Conservation (phyloP, 2,113 vertebrate genomes). For the Dasyprocta punctata region DNA sequence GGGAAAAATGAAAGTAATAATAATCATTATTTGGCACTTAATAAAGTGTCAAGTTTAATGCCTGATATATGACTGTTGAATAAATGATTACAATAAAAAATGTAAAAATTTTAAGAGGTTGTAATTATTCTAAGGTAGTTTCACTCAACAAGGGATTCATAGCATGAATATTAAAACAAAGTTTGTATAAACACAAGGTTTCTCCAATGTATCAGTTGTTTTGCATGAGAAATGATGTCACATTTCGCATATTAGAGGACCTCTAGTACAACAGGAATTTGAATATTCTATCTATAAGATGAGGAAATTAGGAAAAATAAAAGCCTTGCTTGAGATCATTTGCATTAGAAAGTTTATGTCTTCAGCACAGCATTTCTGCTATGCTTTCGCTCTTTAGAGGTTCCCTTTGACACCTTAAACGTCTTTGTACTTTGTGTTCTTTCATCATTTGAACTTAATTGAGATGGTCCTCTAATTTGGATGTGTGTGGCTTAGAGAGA, state of each 20-base stretch:
- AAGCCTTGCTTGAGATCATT: not conserved
- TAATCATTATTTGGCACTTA: conserved; percentile 1
- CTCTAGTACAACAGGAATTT: not conserved
- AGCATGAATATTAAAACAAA: not conserved
- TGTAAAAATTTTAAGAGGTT: conserved; percentile 37
- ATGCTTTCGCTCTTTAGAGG: not conserved
- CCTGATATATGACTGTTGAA: not conserved
- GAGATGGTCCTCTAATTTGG: not conserved
- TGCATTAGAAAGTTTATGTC: not conserved
- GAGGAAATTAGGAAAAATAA: not conserved
- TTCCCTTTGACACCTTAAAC: not conserved
- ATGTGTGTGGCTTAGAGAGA: not conserved
- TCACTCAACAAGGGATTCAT: not conserved
- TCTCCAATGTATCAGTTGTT: not conserved
- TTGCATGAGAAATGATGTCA: not conserved
- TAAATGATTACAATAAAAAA: conserved; percentile 22
- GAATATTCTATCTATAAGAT: not conserved
- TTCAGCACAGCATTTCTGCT: not conserved
- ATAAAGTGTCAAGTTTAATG: not conserved
- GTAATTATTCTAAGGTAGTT: conserved; percentile 45
- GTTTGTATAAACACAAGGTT: not conserved
- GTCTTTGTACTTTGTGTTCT: not conserved
- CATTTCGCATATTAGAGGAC: not conserved
- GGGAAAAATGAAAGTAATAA: not conserved
- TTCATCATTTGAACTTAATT: not conserved